phyloP scores from a whole-genome alignment of 1,140 invertebrate genomes.

The Carposina sasakii region DNA sequence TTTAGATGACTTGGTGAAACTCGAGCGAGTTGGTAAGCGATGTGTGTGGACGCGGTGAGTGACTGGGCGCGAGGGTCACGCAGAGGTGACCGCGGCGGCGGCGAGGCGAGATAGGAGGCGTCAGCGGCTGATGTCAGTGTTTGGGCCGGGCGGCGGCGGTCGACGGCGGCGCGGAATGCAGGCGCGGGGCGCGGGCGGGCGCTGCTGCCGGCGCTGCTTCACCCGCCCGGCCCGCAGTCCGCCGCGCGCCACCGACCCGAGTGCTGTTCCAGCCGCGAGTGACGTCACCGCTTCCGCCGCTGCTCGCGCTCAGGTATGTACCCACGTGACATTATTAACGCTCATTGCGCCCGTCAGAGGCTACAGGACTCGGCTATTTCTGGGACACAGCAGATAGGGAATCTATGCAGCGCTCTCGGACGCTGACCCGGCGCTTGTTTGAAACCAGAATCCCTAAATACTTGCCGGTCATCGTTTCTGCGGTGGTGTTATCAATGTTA shows the following conservation, averaged over 20 bases:
- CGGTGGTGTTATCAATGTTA: slow-evolving; percentile 69
- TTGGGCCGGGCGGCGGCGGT: slow-evolving; percentile 33
- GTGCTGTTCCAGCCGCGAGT: slow-evolving; percentile 41
- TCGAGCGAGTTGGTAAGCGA: slow-evolving; percentile 1
- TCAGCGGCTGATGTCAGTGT: slow-evolving; percentile 44
- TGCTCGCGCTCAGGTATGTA: slow-evolving; percentile 58
- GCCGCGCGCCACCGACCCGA: slow-evolving; percentile 62
- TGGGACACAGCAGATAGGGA: too few relatives aligned
- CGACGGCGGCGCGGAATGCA: slow-evolving; percentile 56
- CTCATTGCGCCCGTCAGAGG: too few relatives aligned
- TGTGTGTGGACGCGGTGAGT: neutral
- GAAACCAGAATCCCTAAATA: slow-evolving; percentile 59
- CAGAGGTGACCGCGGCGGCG: slow-evolving; percentile 38
- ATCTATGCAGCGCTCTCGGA: too few relatives aligned
- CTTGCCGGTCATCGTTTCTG: slow-evolving; percentile 65
- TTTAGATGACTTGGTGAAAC: neutral
- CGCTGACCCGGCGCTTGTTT: slow-evolving; percentile 43
- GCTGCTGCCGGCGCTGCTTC: slow-evolving; percentile 45
- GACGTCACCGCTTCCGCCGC: slow-evolving; percentile 32
- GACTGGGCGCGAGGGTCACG: slow-evolving; percentile 35
- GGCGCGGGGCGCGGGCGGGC: slow-evolving; percentile 50
- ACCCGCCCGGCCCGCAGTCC: slow-evolving; percentile 42
- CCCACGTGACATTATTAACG: slow-evolving; percentile 38
- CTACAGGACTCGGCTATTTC: too few relatives aligned
- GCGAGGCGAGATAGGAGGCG: slow-evolving; percentile 31